Evolutionary conservation across 2,888 invertebrate species (phyloP), one percentile per base, ranked within the genome.

Genomic region (Lithosia quadra): DNA sequence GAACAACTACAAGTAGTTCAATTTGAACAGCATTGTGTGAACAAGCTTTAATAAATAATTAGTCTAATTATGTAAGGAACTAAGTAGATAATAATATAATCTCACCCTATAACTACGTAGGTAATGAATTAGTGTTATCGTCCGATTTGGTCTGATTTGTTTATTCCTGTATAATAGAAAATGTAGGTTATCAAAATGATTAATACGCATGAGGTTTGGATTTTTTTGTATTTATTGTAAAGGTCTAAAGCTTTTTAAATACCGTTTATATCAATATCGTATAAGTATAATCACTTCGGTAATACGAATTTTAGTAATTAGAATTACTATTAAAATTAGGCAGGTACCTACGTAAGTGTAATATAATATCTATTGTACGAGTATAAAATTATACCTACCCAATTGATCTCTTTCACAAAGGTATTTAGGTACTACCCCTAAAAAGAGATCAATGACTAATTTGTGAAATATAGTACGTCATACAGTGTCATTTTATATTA

Each of bases 1-100:
- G 21, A 58, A 65, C 15, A 43, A 4, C 34, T 56, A 15, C 18
- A 34, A 39, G 33, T 10, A 39, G n/a, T 63, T 22, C 33, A 13
- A 67, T 68, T 58, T 67, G 62, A 67, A 78, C 72, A 76, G 64
- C 74, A 80, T 78, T 80, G 72, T 73, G 66, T 75, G 77, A 75
- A 67, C 65, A 80, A 80, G 80, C 80, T 80, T 80, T 80, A 79
- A 79, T 74, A 72, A 78, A n/a, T 36, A 63, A 75, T 69, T 75
- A 79, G 71, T 72, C 28, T 74, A 76, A 74, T 65, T 77, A 75
- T 63, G 39, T 61, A 33, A 63, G 33, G 8, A 34, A 59, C 60
- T 73, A 74, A 69, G 57, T 67, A 74, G 72, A 36, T 9, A 28
- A 59, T 55, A 56, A 55, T 69, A 71, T 78, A 77, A 71, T 75